phyloP scores from a whole-genome alignment of 1,140 invertebrate species.

The Neodiprion pinetum region DNA sequence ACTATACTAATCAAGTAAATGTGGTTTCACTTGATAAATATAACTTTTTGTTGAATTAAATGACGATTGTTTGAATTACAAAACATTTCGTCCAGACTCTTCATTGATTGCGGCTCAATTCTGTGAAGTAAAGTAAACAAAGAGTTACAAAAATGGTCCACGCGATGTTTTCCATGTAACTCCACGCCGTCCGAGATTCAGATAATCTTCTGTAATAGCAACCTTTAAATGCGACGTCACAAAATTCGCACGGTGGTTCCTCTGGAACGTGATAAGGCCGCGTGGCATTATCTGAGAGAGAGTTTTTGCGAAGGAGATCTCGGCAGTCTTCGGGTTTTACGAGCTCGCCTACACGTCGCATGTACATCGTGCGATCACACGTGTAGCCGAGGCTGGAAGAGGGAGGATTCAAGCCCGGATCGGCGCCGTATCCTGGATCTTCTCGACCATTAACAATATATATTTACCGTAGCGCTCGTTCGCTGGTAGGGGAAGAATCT shows the following conservation, averaged over 20 bases:
- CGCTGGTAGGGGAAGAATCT: not conserved
- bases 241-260: no score
- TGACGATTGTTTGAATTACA: no score
- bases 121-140: no score
- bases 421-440: not conserved
- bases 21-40: no score
- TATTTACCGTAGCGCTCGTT: not conserved
- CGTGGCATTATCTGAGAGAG: not conserved
- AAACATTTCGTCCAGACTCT: no score
- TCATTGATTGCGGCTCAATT: no score
- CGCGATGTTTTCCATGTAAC: no score
- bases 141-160: no score
- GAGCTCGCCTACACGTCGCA: not conserved
- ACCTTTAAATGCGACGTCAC: no score
- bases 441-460: constrained; percentile 7
- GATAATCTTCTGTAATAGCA: not conserved
- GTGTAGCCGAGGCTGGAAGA: not conserved
- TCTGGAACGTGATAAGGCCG: not conserved
- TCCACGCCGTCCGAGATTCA: not conserved
- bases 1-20: no score
- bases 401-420: not conserved
- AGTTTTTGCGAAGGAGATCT: not conserved
- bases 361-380: not conserved
- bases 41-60: no score
- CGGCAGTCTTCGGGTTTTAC: not conserved